A percentile compares a stretch with the other conserved stretches of the same genome.
Evolutionary conservation across 2,888 invertebrate genomes (phyloP).

Genomic region (Lottia scabra): DNA sequence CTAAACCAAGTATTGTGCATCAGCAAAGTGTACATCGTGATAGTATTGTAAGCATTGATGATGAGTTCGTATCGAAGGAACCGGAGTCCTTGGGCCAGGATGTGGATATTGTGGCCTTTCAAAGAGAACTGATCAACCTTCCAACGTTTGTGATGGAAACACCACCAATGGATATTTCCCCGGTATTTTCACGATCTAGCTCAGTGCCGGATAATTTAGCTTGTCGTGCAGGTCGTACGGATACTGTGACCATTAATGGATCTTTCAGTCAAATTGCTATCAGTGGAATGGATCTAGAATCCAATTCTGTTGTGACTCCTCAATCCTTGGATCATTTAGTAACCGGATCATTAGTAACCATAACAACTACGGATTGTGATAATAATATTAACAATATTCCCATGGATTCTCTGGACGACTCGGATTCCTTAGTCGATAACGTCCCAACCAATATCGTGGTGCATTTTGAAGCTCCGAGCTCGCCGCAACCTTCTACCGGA

Average conservation of each 20-base stretch:
- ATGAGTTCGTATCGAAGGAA: slow-evolving; percentile 28
- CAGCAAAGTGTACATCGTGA: slow-evolving; percentile 36
- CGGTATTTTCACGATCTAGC: slow-evolving; percentile 65
- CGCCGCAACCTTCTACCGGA: slow-evolving; percentile 55
- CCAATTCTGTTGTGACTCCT: slow-evolving; percentile 27
- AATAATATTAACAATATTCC: slow-evolving; percentile 25
- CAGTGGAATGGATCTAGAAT: slow-evolving; percentile 25
- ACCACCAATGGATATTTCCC: slow-evolving; percentile 59
- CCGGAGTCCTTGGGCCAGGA: slow-evolving; percentile 45
- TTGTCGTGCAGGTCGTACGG: slow-evolving; percentile 23
- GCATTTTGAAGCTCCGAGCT: slow-evolving; percentile 65
- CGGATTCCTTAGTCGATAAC: slow-evolving; percentile 27
- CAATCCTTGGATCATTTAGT: slow-evolving; percentile 26
- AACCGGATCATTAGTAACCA: slow-evolving; percentile 50
- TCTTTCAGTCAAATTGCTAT: slow-evolving; percentile 30
- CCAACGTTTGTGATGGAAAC: slow-evolving; percentile 70
- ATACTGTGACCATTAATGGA: slow-evolving; percentile 16
- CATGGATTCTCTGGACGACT: slow-evolving; percentile 24
- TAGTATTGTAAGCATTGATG: slow-evolving; percentile 35
- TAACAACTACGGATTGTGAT: slow-evolving; percentile 57
- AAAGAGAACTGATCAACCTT: slow-evolving; percentile 74
- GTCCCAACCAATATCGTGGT: slow-evolving; percentile 58
- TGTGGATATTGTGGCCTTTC: slow-evolving; percentile 73
- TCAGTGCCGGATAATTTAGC: slow-evolving; percentile 65
- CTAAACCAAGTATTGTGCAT: slow-evolving; percentile 63